Evolutionary conservation across 2,113 vertebrate species (phyloP).

Genomic region (Rhynchomys soricoides): DNA sequence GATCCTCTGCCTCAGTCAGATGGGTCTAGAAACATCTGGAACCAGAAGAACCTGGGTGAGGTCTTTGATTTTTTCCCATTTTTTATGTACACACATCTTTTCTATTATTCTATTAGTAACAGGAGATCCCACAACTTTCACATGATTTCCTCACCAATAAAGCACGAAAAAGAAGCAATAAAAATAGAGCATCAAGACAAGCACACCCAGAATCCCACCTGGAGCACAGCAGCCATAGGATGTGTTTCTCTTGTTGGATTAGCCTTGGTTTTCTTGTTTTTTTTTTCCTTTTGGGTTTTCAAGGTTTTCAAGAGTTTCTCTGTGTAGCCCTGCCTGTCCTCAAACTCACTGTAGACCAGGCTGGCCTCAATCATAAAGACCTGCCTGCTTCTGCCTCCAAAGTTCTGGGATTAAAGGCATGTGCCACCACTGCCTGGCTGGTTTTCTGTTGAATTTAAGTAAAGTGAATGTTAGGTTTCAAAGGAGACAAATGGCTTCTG

Average conservation of each 20-base stretch:
- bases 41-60: no score
- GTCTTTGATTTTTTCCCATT: neutral
- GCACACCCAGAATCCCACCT: neutral
- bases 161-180: neutral
- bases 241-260: neutral
- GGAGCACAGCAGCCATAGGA: fast-evolving
- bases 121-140: neutral
- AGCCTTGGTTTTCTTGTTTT: neutral
- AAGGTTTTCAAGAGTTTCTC: neutral
- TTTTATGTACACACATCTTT: neutral
- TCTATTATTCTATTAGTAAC: neutral
- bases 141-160: neutral
- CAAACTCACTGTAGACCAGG: neutral
- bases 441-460: neutral
- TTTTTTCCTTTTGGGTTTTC: neutral
- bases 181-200: neutral
- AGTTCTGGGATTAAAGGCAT: neutral
- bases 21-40: neutral
- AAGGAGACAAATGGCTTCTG: neutral
- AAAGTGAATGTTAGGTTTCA: neutral
- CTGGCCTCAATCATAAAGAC: neutral
- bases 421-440: neutral
- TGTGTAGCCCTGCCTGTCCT: neutral
- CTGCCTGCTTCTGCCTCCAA: neutral
- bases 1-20: neutral